These are phyloP conservation scores for Burhinus oedicnemus DNA, from an alignment of 2,113 vertebrate species.

Conservation along the genomic window DNA sequence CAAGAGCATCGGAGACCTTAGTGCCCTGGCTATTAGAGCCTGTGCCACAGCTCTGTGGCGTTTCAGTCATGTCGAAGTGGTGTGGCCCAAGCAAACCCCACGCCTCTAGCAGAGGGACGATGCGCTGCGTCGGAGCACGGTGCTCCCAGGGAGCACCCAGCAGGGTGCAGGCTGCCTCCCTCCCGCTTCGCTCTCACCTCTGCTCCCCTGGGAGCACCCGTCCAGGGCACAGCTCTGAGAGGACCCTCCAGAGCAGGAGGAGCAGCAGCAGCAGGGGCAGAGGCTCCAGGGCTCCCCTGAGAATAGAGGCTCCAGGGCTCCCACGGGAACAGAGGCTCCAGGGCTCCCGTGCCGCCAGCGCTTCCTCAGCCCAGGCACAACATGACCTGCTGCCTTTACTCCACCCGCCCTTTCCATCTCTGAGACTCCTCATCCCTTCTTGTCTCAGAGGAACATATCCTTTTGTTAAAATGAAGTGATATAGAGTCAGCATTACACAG, in stretches of 20 bases:
- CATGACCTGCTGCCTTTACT: background rate
- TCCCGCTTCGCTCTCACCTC: background rate
- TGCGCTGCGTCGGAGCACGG: fast-evolving
- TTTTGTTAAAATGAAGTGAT: slow-evolving; percentile 20
- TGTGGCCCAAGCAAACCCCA: background rate
- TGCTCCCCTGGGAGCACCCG: background rate
- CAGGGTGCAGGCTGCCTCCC: background rate
- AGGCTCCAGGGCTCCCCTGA: background rate
- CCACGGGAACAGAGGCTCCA: background rate
- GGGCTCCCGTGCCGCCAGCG: fast-evolving
- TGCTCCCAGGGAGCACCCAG: background rate
- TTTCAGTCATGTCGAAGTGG: background rate
- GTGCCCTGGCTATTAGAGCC: background rate
- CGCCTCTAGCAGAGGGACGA: fast-evolving
- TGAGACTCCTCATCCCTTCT: background rate
- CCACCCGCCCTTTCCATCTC: background rate
- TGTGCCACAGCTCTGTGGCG: background rate
- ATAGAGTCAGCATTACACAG: slow-evolving; percentile 6
- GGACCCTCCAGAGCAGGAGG: background rate
- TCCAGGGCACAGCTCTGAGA: background rate
- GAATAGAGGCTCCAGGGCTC: background rate
- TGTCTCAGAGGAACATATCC: background rate
- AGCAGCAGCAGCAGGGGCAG: background rate
- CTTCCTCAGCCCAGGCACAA: background rate
- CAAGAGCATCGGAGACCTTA: fast-evolving